Evolutionary conservation across 2,888 invertebrate genomes (phyloP), one percentile per base, ranked within the genome.

Genomic region (Melanotus villosus): DNA sequence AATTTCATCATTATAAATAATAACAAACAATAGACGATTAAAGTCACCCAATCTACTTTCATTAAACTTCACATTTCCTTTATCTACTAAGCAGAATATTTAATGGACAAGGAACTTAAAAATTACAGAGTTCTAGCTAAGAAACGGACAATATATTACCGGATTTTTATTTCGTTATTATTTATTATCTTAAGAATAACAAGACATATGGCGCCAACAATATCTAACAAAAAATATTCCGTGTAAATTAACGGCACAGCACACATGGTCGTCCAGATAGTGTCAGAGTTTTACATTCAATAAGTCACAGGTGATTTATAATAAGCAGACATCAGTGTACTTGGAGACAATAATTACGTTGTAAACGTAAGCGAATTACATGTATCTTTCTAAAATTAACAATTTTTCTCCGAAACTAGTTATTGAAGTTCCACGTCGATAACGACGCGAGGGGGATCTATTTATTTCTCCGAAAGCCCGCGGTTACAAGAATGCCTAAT

Each of bases 291-390:
- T 78, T 76, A 76, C 76, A 75, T 77, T 76, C 76, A 78, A 78
- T 79, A 79, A 78, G 76, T 79, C 79, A 76, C 76, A 56, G 43
- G 76, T 79, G 78, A 79, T 78, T 79, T 79, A 79, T 77, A 70
- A 18, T 36, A 73, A 70, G 50, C 73, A 68, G 71, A 70, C 73
- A 75, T 73, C 73, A 76, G 75, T 19, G 19, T 76, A 76, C 77
- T 77, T 77, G 76, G 72, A 77, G 77, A 77, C 77, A 77, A 78
- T 76, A 78, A 78, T 78, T 78, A 78, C 75, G 78, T 76, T 77
- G 76, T 78, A 78, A 78, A 54, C 23, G 56, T 56, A 45, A 26
- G 34, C 12, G 59, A 38, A 41, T 41, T 58, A 41, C 58, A 58
- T 43, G 34, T 10, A 32, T n/a, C 19, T 36, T 23, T 23, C 23